Evolutionary conservation across 2,888 invertebrate species (phyloP), one percentile per base, ranked within the genome.

Genomic region (Cheilosia impressa): DNA sequence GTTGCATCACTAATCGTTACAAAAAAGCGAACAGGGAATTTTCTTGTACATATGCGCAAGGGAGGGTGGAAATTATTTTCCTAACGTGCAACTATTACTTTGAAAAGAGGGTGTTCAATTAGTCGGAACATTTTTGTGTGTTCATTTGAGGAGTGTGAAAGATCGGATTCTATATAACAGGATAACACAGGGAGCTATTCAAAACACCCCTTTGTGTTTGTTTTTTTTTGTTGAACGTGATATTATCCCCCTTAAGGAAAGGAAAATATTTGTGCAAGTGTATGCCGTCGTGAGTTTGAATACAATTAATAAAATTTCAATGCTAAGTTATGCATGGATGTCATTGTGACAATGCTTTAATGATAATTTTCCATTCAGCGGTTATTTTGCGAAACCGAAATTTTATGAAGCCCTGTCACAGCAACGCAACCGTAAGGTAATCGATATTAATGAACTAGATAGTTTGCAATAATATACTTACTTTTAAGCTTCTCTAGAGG

Each of bases 401-500:
- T 31, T 71, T 47, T 34, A 55, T 31, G 47, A 62, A 38, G 17
- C 7, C 13, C 38, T 65, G 45, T 65, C 43, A 63, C n/a, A 62
- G 72, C 41, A 62, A 19, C 9, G 10, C 45, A 17, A 27, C 15
- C 41, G 34, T 53, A 27, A 43, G 13, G n/a, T n/a, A 34, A 45
- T 52, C 38, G 24, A 73, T 43, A 72, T 19, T 45, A 73, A 73
- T 65, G 47, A 66, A 57, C 24, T 31, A 58, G n/a, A n/a, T n/a
- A n/a, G 27, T 60, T 66, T 52, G 19, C 34, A 78, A 34, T 65
- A 55, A 55, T 47, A 19, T 81, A 92, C 92, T 92, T 91, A 95
- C 95, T 94, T 94, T 95, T 95, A 89, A 95, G 93, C 92, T 95
- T 95, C 93, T 95, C 95, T 89, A 95, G 91, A 31, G 95, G 95